Percentiles rank a stretch among this genome's conserved stretches.
Evolutionary conservation across 2,113 vertebrate species (phyloP).

Genomic region (Crotalus tigris): DNA sequence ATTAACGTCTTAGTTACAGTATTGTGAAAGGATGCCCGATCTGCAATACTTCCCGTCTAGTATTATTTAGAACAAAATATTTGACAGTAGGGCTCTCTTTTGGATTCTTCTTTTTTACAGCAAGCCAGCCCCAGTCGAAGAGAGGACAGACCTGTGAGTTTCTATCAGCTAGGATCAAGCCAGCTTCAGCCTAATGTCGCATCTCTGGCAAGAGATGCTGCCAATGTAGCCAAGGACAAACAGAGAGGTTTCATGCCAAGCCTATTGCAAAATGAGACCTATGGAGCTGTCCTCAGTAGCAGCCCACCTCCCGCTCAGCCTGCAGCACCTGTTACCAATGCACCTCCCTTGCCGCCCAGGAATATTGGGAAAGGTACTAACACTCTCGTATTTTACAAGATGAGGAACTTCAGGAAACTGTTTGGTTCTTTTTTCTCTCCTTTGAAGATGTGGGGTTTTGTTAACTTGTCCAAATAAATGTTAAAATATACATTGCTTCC

Average conservation of each 20-base stretch:
- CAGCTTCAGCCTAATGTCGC: slow-evolving; percentile 74
- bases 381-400: neutral
- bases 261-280: slow-evolving; percentile 95
- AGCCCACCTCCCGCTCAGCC: slow-evolving; percentile 67
- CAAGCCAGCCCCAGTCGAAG: slow-evolving; percentile 94
- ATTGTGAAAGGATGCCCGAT: no score
- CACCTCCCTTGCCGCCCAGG: slow-evolving; percentile 90
- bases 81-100: neutral
- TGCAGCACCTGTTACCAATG: slow-evolving; percentile 64
- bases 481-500: neutral
- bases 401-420: neutral
- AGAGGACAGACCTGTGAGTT: slow-evolving; percentile 95
- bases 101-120: slow-evolving; percentile 29
- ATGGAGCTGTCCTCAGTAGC: slow-evolving; percentile 85
- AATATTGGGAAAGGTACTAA: slow-evolving; percentile 87
- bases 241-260: slow-evolving; percentile 84
- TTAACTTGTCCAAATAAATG: slow-evolving; percentile 20
- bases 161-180: slow-evolving; percentile 84
- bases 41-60: neutral
- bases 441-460: neutral
- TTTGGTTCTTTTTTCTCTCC: neutral
- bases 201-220: slow-evolving; percentile 76
- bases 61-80: slow-evolving; percentile 2
- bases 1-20: neutral
- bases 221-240: slow-evolving; percentile 84